phyloP scores from a whole-genome alignment of 2,797 vertebrate genomes.

The Fringilla coelebs region DNA sequence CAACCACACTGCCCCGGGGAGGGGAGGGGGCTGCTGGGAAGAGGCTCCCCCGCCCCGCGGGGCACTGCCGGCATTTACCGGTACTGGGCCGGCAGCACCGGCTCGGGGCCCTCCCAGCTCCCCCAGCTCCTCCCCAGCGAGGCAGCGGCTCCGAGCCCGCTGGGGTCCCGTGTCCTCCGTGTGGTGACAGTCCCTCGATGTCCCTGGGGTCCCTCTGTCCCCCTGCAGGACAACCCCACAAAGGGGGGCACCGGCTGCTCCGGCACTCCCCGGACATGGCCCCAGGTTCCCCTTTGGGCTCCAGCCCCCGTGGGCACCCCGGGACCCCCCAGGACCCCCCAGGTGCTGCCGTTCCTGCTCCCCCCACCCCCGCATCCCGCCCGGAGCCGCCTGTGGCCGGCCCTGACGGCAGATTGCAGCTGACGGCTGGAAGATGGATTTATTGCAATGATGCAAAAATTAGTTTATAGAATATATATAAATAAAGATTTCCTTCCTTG shows the following conservation, averaged over 20 bases:
- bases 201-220: not conserved
- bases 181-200: rapidly evolving
- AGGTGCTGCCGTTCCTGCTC: not conserved
- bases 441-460: slow-evolving; percentile 63
- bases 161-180: rapidly evolving
- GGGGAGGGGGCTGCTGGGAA: slow-evolving; percentile 46
- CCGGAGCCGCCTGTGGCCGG: not conserved
- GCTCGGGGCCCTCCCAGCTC: not conserved
- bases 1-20: not conserved
- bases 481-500: slow-evolving; percentile 64
- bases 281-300: not conserved
- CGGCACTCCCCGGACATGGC: not conserved
- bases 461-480: slow-evolving; percentile 62
- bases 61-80: not conserved
- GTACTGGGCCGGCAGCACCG: not conserved
- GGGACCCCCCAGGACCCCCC: too few relatives aligned
- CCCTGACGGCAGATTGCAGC: not conserved
- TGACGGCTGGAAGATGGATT: slow-evolving; percentile 56
- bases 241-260: not conserved
- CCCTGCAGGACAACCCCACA: rapidly evolving
- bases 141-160: rapidly evolving
- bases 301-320: not conserved
- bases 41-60: not conserved
- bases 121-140: not conserved
- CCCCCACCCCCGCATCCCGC: not conserved